phyloP scores from a whole-genome alignment of 2,797 vertebrate genomes.

The Cossypha heuglini region DNA sequence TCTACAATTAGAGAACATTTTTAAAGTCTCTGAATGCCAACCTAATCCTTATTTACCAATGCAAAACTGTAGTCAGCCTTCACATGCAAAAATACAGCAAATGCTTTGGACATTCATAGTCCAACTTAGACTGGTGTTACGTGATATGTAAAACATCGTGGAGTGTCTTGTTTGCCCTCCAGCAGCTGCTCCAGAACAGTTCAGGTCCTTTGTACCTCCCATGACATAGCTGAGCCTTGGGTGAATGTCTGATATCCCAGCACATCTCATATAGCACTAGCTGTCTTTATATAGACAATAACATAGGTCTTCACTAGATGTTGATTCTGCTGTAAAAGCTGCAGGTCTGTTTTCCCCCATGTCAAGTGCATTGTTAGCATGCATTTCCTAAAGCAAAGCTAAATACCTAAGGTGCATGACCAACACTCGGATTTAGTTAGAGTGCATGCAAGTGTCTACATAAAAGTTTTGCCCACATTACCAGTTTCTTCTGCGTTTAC shows the following conservation, averaged over 20 bases:
- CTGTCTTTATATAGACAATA: background rate
- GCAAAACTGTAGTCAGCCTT: background rate
- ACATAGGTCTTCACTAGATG: background rate
- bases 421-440: background rate
- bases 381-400: background rate
- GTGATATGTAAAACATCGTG: background rate
- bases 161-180: background rate
- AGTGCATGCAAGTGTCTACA: background rate
- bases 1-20: constrained; percentile 69
- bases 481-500: background rate
- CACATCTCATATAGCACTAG: background rate
- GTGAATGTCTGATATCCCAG: background rate
- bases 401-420: background rate
- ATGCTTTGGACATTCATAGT: background rate
- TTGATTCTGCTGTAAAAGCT: background rate
- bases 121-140: background rate
- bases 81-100: background rate
- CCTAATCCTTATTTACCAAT: background rate
- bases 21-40: background rate
- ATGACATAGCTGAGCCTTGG: background rate
- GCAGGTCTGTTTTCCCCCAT: background rate
- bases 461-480: background rate
- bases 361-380: background rate
- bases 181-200: background rate
- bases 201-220: background rate